Evolutionary conservation across 2,888 invertebrate genomes (phyloP).

Genomic region (Plagodis dolabraria): DNA sequence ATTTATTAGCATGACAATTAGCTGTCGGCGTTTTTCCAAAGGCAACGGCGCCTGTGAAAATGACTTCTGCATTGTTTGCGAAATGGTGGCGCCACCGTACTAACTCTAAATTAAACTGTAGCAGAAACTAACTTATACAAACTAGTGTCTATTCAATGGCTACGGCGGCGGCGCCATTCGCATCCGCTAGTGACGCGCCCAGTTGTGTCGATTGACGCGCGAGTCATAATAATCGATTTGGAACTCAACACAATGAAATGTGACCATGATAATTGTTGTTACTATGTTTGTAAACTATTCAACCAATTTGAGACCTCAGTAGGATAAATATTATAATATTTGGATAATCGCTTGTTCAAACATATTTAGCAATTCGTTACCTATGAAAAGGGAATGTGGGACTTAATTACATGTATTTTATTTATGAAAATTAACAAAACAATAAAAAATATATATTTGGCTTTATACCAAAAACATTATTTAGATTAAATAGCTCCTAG

Average conservation of each 20-base stretch:
- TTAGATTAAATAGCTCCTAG: no score
- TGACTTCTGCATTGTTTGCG: constrained; percentile 74
- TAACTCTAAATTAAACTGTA: constrained; percentile 20
- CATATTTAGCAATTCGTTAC: no score
- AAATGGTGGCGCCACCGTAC: constrained; percentile 57
- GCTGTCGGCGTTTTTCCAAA: constrained; percentile 68
- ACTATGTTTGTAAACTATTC: constrained; percentile 35
- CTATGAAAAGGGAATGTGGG: no score
- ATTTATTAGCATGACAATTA: constrained; percentile 72
- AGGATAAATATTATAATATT: constrained; percentile 8
- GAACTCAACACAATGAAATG: constrained; percentile 46
- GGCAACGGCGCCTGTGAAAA: constrained; percentile 50
- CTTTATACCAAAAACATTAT: neutral
- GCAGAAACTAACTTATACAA: constrained; percentile 18
- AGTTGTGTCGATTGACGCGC: constrained; percentile 57
- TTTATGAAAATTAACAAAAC: no score
- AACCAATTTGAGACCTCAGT: constrained; percentile 32
- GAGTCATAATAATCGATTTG: constrained; percentile 59
- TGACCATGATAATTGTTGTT: constrained; percentile 43
- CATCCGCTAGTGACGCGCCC: constrained; percentile 76
- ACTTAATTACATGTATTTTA: no score
- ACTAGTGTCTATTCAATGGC: constrained; percentile 32
- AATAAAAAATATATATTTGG: no score
- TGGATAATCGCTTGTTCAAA: constrained; percentile 18
- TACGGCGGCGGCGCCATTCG: constrained; percentile 63